phyloP scores from a whole-genome alignment of 2,113 vertebrate species.

The Paralichthys olivaceus region DNA sequence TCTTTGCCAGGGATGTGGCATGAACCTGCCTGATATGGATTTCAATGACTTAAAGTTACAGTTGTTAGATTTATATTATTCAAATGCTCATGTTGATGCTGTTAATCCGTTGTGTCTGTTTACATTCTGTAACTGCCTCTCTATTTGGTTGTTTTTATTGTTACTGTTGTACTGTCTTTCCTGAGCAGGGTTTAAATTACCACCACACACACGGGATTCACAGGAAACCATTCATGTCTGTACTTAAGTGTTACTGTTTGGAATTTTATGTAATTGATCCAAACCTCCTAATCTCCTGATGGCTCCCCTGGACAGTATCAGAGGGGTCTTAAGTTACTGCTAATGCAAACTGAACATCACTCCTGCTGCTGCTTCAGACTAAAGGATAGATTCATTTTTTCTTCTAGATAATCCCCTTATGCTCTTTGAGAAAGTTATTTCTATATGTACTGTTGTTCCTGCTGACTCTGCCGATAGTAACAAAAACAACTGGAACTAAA shows the following conservation, averaged over 20 bases:
- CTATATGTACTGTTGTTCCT: neutral
- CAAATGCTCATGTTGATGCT: neutral
- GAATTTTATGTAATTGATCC: conserved; percentile 13
- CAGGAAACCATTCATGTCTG: neutral
- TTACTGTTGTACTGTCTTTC: neutral
- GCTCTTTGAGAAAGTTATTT: neutral
- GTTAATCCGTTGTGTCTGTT: neutral
- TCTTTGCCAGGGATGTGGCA: neutral
- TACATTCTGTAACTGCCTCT: neutral
- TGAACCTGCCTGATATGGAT: conserved; percentile 18
- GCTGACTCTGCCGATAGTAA: neutral
- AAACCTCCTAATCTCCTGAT: neutral
- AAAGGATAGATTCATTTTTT: neutral
- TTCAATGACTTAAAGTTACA: conserved; percentile 9
- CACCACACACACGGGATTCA: neutral
- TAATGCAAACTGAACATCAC: neutral
- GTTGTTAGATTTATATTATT: neutral
- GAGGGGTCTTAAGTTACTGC: neutral
- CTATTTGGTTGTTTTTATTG: neutral
- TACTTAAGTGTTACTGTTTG: conserved; percentile 26
- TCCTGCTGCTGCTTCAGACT: neutral
- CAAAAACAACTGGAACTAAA: neutral
- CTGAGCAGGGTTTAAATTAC: neutral
- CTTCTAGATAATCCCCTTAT: neutral
- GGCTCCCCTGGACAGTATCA: neutral